These are phyloP conservation scores for Diacarnus erythraeanus DNA, from an alignment of 37 sponge, comb jelly and placozoan genomes.

Conservation along the genomic window DNA sequence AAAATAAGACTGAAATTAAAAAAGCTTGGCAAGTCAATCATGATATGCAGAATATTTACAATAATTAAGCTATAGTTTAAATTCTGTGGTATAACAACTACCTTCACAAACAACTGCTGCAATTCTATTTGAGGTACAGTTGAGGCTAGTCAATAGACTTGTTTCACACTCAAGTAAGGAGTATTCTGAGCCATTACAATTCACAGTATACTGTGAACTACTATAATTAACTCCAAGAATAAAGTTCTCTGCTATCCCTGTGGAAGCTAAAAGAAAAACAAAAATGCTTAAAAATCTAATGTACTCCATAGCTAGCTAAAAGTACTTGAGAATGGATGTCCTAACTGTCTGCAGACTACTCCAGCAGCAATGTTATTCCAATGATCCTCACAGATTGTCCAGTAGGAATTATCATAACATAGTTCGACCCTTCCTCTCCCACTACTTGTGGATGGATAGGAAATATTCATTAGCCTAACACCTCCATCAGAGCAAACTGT, in stretches of 20 bases:
- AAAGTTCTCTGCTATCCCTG: background rate
- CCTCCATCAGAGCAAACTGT: conserved; percentile 26
- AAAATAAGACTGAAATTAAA: no score
- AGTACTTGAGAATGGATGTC: conserved; percentile 12
- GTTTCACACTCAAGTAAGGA: background rate
- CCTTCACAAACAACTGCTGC: background rate
- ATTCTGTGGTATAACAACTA: background rate
- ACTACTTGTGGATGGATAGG: background rate
- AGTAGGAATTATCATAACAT: conserved; percentile 4
- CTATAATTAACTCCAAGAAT: background rate
- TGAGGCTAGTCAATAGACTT: background rate
- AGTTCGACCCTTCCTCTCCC: conserved; percentile 28
- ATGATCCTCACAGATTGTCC: conserved; percentile 24
- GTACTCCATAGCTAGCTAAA: background rate
- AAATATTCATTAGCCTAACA: conserved; percentile 19
- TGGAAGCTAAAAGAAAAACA: background rate
- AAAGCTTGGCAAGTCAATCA: no score
- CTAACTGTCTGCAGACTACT: conserved; percentile 37
- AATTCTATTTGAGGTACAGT: background rate
- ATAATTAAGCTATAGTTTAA: no score
- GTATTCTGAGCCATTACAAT: background rate
- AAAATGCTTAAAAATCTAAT: background rate
- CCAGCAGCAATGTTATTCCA: conserved; percentile 28
- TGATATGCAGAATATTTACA: no score
- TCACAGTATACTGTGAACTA: background rate